These are phyloP conservation scores for Sisor rabdophorus DNA, from an alignment of 2,113 vertebrate species.

Conservation along the genomic window DNA sequence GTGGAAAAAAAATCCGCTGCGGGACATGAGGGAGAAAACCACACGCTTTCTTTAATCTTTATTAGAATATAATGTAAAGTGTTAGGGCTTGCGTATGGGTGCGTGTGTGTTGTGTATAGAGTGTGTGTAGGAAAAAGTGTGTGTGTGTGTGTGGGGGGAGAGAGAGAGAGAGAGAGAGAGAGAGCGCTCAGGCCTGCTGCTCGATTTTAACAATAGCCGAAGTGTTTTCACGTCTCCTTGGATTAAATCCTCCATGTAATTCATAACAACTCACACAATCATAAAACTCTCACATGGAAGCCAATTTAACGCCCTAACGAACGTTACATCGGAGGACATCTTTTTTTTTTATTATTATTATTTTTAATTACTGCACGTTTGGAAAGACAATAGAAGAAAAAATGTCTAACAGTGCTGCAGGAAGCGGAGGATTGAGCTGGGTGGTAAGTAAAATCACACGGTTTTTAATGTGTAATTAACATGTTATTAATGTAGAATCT, in stretches of 20 bases:
- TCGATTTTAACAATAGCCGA: constrained; percentile 77
- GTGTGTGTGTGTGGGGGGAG: constrained; percentile 1
- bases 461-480: too few species aligned
- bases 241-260: constrained; percentile 45
- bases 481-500: too few species aligned
- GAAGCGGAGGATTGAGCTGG: constrained; percentile 76
- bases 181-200: constrained; percentile 63
- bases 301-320: constrained; percentile 48
- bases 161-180: neutral
- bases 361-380: constrained; percentile 35
- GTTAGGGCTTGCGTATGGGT: neutral
- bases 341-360: constrained; percentile 4
- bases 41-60: constrained; percentile 9
- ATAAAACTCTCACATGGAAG: constrained; percentile 45
- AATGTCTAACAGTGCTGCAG: constrained; percentile 89
- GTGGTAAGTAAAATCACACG: constrained; percentile 72
- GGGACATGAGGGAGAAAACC: constrained; percentile 15
- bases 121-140: constrained; percentile 56
- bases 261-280: neutral
- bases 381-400: constrained; percentile 68
- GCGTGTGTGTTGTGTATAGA: constrained; percentile 32
- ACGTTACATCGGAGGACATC: constrained; percentile 50
- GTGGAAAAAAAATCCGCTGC: constrained; percentile 49
- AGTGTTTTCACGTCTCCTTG: constrained; percentile 45
- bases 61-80: constrained; percentile 44